Evolutionary conservation across 1,140 invertebrate species (phyloP).

Genomic region (Scylla paramamosain): DNA sequence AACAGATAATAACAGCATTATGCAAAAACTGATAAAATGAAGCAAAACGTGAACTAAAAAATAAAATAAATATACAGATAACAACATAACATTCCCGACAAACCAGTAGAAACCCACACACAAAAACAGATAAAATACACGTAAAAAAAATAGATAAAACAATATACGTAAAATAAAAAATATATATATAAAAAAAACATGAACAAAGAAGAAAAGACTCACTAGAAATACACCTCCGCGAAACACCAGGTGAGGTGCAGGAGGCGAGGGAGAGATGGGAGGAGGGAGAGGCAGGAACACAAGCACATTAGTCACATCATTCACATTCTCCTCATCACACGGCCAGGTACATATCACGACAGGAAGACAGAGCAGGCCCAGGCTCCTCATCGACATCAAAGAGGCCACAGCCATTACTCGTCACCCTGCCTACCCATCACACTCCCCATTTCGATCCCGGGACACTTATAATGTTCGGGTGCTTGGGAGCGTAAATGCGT

Average conservation of each 20-base stretch:
- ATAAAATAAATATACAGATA: no score
- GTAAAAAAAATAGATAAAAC: background rate
- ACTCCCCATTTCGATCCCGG: background rate
- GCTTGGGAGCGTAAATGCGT: background rate
- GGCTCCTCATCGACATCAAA: constrained; percentile 10
- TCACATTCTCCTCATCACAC: background rate
- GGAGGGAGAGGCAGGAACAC: background rate
- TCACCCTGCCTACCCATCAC: background rate
- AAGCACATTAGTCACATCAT: background rate
- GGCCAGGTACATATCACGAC: background rate
- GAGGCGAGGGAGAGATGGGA: background rate
- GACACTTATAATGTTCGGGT: background rate
- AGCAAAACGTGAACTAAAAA: no score
- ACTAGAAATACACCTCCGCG: background rate
- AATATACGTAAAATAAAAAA: background rate
- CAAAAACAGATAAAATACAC: background rate
- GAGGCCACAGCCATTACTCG: background rate
- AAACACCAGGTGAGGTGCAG: background rate
- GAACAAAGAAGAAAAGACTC: background rate
- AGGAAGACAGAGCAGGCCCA: background rate
- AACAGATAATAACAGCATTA: background rate
- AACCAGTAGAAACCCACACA: background rate
- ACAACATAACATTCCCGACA: no score
- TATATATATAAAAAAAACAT: background rate
- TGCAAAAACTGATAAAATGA: background rate